These are phyloP conservation scores for Ophonus ardosiacus DNA, from an alignment of 2,888 invertebrate genomes.

Conservation along the genomic window DNA sequence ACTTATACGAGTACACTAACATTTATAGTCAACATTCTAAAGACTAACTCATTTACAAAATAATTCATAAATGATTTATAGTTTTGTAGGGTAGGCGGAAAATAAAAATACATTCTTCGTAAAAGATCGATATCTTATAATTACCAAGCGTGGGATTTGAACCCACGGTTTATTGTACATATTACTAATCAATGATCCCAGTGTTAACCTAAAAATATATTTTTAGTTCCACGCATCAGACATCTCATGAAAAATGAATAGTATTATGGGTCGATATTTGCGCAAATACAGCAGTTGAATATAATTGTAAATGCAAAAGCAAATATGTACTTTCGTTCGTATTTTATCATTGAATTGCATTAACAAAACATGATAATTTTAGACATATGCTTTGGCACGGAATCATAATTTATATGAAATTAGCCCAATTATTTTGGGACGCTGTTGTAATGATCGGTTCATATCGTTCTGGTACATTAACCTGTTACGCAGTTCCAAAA, in stretches of 20 bases:
- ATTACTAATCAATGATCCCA: too few relatives aligned
- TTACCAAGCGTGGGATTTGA: too few relatives aligned
- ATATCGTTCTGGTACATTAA: background rate
- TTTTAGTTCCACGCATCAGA: background rate
- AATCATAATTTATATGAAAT: constrained; percentile 24
- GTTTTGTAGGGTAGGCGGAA: too few relatives aligned
- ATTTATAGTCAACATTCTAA: too few relatives aligned
- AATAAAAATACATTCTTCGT: too few relatives aligned
- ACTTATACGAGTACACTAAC: too few relatives aligned
- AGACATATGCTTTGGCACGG: constrained; percentile 31
- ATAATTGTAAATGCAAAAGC: background rate
- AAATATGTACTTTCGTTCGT: constrained; percentile 5
- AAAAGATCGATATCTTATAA: too few relatives aligned
- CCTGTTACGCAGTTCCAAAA: constrained; percentile 9
- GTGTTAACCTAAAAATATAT: background rate
- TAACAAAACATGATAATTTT: constrained; percentile 28
- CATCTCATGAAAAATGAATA: constrained; percentile 6
- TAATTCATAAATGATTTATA: too few relatives aligned
- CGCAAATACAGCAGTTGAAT: background rate
- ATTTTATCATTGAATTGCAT: background rate
- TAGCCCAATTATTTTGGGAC: constrained; percentile 17
- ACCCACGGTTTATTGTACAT: too few relatives aligned
- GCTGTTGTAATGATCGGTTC: constrained; percentile 18
- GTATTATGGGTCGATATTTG: background rate
- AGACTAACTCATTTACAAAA: too few relatives aligned